Evolutionary conservation across 2,113 vertebrate genomes (phyloP).

Genomic region (Blennius ocellaris): DNA sequence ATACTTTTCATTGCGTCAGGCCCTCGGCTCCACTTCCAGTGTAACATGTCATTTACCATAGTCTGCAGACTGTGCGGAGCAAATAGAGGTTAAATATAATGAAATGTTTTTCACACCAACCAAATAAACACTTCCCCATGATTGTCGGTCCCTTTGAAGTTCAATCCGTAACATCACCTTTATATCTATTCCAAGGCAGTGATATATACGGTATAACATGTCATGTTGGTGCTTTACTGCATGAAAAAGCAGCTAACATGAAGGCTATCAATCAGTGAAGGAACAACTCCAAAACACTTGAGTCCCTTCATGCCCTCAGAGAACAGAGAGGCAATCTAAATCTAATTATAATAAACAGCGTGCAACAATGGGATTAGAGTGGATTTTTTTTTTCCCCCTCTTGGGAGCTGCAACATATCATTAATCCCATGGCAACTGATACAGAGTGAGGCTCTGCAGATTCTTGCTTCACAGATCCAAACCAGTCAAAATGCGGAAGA

Average conservation of each 20-base stretch:
- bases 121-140: neutral
- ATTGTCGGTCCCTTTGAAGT: neutral
- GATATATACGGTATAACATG: neutral
- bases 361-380: constrained; percentile 61
- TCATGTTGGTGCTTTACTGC: neutral
- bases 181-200: neutral
- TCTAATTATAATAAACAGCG: constrained; percentile 78
- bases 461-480: constrained; percentile 13
- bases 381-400: neutral
- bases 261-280: constrained; percentile 31
- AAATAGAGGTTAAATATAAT: constrained; percentile 14
- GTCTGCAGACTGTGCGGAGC: neutral
- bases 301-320: constrained; percentile 48
- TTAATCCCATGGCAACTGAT: constrained; percentile 76
- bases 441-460: constrained; percentile 48
- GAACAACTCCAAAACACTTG: constrained; percentile 31
- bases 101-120: neutral
- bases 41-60: neutral
- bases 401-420: constrained; percentile 49
- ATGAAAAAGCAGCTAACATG: constrained; percentile 22
- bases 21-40: constrained; percentile 20
- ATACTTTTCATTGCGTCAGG: constrained; percentile 11
- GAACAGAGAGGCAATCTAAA: constrained; percentile 62
- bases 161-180: constrained; percentile 8
- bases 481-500: constrained; percentile 17